Evolutionary conservation across 1,140 invertebrate genomes (phyloP), one percentile per base, ranked within the genome.

Genomic region (Lysiphlebus fabarum): DNA sequence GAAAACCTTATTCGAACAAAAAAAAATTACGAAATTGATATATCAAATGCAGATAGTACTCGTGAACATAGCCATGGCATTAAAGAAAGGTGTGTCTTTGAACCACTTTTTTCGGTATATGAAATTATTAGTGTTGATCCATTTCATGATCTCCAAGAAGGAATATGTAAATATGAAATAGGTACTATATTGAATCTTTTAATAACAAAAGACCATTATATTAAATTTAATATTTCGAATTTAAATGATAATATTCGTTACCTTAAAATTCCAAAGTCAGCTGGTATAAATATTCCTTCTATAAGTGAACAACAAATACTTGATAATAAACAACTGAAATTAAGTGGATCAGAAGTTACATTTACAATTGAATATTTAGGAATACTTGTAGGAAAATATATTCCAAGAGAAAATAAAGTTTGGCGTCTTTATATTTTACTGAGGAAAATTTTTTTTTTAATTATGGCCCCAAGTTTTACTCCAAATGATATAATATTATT

Each of bases 231-330:
- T n/a, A 41, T 47, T 47, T 26, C 7, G 11, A 10, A 53, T 34
- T 17, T 57, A 34, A 58, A 56, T 40, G 37, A 58, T 12, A 26
- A 41, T 51, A 49, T 58, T 42, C 14, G 43, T 53, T 37, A 41
- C 34, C n/a, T 53, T 12, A 40, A 59, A 11, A 33, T 34, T 3
- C 6, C 40, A 12, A 8, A 56, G 3, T 14, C 51, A 14, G 38
- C 36, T 47, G 59, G 59, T 12, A 61, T 44, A 17, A 64, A 61
- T 44, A 53, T 64, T 47, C 45, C 45, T 10, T 48, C 54, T 36
- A 58, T 62, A 11, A 51, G n/a, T n/a, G n/a, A 26, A 36, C 37
- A 53, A 26, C 12, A 54, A 40, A 53, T 63, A 40, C n/a, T 60
- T 37, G 26, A 41, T 12, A 63, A 61, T 33, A 55, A 45, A 36